Evolutionary conservation across 2,797 vertebrate species (phyloP).

Genomic region (Phaenicophaeus curvirostris): DNA sequence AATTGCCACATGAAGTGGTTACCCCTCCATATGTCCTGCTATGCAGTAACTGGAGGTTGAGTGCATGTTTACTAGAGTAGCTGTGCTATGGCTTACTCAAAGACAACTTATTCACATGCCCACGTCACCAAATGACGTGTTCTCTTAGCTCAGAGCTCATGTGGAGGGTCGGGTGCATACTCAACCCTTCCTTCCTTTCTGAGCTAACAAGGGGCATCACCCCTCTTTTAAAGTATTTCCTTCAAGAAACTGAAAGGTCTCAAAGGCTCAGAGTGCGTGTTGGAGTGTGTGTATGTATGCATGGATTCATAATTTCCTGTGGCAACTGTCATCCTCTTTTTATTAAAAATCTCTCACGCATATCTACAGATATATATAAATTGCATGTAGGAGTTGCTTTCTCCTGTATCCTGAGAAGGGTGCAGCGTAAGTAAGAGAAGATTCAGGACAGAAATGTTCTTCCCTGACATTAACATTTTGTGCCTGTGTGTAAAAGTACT

Average conservation of each 20-base stretch:
- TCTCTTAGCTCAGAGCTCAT: background rate
- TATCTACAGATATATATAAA: conserved; percentile 39
- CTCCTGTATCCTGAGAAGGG: background rate
- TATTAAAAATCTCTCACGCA: conserved; percentile 34
- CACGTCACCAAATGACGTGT: background rate
- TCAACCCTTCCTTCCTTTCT: background rate
- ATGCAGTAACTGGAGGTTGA: background rate
- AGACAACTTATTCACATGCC: background rate
- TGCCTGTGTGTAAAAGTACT: background rate
- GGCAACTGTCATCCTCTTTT: conserved; percentile 37
- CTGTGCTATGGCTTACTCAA: background rate
- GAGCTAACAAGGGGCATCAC: background rate
- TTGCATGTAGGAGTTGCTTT: conserved; percentile 46
- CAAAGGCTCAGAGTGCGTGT: background rate
- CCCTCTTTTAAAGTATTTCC: background rate
- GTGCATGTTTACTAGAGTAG: background rate
- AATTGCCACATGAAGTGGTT: background rate
- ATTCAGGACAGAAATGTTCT: background rate
- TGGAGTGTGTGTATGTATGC: background rate
- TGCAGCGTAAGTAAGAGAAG: background rate
- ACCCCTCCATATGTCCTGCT: background rate
- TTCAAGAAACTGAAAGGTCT: background rate
- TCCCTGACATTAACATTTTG: background rate
- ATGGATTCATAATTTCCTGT: conserved; percentile 31
- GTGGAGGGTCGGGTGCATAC: background rate